Evolutionary conservation across 2,113 vertebrate genomes (phyloP), one percentile per base, ranked within the genome.

Genomic region (Galemys pyrenaicus): DNA sequence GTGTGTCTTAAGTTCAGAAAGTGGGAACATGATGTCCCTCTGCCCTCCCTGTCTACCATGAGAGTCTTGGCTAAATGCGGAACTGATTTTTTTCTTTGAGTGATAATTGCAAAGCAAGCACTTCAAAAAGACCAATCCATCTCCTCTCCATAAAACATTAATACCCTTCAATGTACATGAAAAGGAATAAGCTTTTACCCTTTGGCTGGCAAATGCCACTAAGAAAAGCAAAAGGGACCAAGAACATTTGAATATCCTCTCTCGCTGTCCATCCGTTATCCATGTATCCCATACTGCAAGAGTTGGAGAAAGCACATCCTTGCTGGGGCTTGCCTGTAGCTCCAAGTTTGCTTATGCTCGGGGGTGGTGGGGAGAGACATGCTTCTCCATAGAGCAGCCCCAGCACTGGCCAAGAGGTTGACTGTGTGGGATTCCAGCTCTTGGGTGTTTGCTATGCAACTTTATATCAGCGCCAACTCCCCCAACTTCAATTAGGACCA

Each of bases 171-270:
- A 68, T 85, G 75, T 92, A 51, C 85, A 24, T 60, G 95, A 26
- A 58, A 87, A 54, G 80, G 19, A 85, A 82, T 74, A 95, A 92
- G 77, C 86, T 79, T 84, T 77, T 19, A 88, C 51, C 28, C 49
- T 44, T 95, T 92, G 91, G 62, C 13, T 81, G 96, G 89, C 94
- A 97, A 96, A 95, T 84, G 96, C 87, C 70, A 91, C 97, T 87
- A 95, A 97, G 91, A 97, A 97, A 97, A 97, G 88, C 87, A 96
- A 96, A 97, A 94, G 93, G 56, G 70, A 87, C 71, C 32, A 70
- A 97, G 91, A 96, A 93, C 92, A 94, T 96, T 90, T 97, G 96
- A 98, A 96, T 95, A 97, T 89, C 68, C 94, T 97, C 89, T 94
- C 96, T 97, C 96, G 83, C 94, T 96, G 91, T 84, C 94, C 96